Evolutionary conservation across 2,888 invertebrate species (phyloP), one percentile per base, ranked within the genome.

Genomic region (Drosophila demipolita): DNA sequence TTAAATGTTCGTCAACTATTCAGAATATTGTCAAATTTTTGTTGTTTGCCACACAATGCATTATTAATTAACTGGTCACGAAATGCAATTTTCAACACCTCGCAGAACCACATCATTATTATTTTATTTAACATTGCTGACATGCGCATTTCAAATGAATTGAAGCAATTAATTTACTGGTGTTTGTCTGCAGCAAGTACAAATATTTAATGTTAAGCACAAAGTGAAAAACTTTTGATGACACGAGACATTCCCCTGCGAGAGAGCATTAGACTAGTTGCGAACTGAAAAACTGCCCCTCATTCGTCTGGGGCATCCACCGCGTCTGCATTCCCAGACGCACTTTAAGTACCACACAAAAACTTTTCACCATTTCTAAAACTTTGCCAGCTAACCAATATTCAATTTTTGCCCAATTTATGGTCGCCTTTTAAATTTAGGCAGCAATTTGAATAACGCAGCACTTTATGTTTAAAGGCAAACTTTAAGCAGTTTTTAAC

Each of bases 271-370:
- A 42, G 26, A 36, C 57, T 29, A 12, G 61, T 17, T 29, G 29
- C 29, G 29, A 17, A 11, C 29, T 15, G 36, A 29, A 52, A 55
- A 54, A 32, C 11, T 33, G 45, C 9, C 49, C 40, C 60, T 15
- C 55, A 26, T 26, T 2, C 54, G 53, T 40, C 17, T 23, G 33
- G 20, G 48, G 29, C 66, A 49, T 26, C 26, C 23, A 29, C 29
- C 26, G 32, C 66, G 85, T 87, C 75, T 82, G 75, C 72, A 68
- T 78, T 78, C 67, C 61, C 82, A 84, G 82, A 87, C 84, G 59
- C 38, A 35, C 69, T 8, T 20, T 42, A 32, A 54, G 66, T 69
- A 23, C 62, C 74, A 55, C 40, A 62, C n/a, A 35, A n/a, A 73
- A 87, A 87, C 78, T 87, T 80, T 42, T n/a, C 11, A 20, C 52